A percentile compares a stretch with the other conserved stretches of the same genome.
These are phyloP conservation scores for Cossypha caffra DNA, from an alignment of 2,797 vertebrate genomes.

Conservation along the genomic window DNA sequence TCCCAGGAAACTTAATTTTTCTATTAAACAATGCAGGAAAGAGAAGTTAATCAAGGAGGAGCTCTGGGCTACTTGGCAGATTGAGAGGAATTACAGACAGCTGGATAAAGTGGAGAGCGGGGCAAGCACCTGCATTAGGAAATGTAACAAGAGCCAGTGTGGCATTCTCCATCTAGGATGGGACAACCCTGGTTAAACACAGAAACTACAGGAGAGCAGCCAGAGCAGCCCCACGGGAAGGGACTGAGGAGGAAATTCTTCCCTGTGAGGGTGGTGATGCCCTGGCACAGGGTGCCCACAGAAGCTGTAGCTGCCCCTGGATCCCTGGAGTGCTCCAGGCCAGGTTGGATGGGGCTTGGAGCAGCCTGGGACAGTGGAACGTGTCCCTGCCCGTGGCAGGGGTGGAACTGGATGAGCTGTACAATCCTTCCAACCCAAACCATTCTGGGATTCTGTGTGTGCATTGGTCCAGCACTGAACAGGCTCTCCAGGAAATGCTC, in stretches of 20 bases:
- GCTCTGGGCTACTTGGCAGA: rapidly evolving
- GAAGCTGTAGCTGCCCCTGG: neutral
- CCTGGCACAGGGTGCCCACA: rapidly evolving
- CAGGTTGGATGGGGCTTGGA: rapidly evolving
- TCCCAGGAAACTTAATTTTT: rapidly evolving
- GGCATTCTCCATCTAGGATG: rapidly evolving
- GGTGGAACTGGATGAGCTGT: rapidly evolving
- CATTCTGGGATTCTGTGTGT: neutral
- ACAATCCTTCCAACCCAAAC: neutral
- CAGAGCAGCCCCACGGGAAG: rapidly evolving
- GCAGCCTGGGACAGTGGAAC: rapidly evolving
- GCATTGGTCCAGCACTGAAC: rapidly evolving
- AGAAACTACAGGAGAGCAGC: rapidly evolving
- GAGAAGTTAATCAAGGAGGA: rapidly evolving
- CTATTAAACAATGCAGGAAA: neutral
- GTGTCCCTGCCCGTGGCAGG: rapidly evolving
- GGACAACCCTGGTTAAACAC: neutral
- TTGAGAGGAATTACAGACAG: rapidly evolving
- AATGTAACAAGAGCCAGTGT: rapidly evolving
- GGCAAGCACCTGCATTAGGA: rapidly evolving
- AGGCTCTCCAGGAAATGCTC: neutral
- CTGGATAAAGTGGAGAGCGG: neutral
- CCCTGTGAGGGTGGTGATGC: rapidly evolving
- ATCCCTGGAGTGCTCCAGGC: rapidly evolving
- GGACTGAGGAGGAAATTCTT: rapidly evolving